A percentile compares a stretch with the other conserved stretches of the same genome.
Conservation (phyloP, 2,797 vertebrate species). For the Chromobotia macracanthus region DNA sequence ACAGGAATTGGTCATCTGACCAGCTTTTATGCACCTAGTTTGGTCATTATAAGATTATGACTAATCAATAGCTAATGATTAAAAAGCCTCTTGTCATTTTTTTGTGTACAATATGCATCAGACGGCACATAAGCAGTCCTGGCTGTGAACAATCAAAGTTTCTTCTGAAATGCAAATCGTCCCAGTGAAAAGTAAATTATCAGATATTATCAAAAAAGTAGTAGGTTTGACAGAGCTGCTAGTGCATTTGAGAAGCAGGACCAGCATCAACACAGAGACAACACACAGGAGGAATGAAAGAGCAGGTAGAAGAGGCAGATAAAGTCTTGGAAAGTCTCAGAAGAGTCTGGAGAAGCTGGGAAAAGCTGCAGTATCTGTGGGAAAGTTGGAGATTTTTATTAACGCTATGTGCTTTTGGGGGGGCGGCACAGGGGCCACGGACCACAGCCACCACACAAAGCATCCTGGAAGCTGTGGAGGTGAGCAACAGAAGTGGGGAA, state of each 20-base stretch:
- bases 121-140: neutral
- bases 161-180: neutral
- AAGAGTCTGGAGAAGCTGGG: conserved; percentile 33
- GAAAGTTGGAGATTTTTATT: conserved; percentile 50
- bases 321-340: neutral
- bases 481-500: conserved; percentile 66
- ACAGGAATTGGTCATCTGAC: neutral
- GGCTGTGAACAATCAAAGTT: neutral
- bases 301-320: conserved; percentile 7
- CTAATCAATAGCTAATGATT: too few species aligned
- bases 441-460: conserved; percentile 86
- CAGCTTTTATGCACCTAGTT: too few species aligned
- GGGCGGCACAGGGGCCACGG: conserved; percentile 83
- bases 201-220: conserved; percentile 3
- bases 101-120: neutral
- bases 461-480: conserved; percentile 70
- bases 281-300: conserved; percentile 7
- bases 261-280: neutral
- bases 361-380: conserved; percentile 46
- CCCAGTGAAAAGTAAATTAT: neutral
- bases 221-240: neutral
- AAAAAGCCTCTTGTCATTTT: neutral
- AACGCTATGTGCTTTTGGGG: conserved; percentile 51
- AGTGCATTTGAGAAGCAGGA: neutral
- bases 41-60: neutral